Conservation (phyloP, 2,113 vertebrate genomes). For the Poeciliopsis occidentalis region DNA sequence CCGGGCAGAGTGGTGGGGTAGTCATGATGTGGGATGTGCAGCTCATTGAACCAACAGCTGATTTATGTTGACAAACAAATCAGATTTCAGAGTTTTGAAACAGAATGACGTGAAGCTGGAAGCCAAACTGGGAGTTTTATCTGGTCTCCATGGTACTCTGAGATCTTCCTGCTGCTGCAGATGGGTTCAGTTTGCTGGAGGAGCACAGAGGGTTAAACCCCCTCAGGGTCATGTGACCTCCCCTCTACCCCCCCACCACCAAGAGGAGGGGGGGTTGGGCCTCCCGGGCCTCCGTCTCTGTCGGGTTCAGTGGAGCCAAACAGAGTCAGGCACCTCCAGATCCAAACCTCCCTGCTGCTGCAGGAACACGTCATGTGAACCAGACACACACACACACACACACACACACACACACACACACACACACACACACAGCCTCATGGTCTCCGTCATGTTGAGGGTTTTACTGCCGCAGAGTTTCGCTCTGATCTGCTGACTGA, state of each 20-base stretch:
- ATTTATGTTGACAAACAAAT: too few relatives aligned
- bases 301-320: constrained; percentile 36
- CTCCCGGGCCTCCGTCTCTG: constrained; percentile 5
- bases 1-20: neutral
- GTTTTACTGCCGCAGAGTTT: too few relatives aligned
- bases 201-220: neutral
- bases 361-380: constrained; percentile 17
- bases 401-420: too few relatives aligned
- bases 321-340: constrained; percentile 45
- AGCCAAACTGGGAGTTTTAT: neutral
- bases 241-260: constrained; percentile 17
- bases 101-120: neutral
- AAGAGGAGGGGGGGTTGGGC: constrained; percentile 21
- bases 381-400: neutral
- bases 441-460: neutral
- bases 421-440: neutral
- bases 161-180: neutral
- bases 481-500: too few relatives aligned
- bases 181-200: neutral
- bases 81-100: too few relatives aligned
- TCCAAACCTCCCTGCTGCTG: constrained; percentile 25
- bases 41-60: too few relatives aligned
- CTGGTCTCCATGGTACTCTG: neutral
- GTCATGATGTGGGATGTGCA: neutral
- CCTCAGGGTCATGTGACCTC: constrained; percentile 60